phyloP scores from a whole-genome alignment of 1,140 invertebrate species.

The Muscidifurax raptorellus region DNA sequence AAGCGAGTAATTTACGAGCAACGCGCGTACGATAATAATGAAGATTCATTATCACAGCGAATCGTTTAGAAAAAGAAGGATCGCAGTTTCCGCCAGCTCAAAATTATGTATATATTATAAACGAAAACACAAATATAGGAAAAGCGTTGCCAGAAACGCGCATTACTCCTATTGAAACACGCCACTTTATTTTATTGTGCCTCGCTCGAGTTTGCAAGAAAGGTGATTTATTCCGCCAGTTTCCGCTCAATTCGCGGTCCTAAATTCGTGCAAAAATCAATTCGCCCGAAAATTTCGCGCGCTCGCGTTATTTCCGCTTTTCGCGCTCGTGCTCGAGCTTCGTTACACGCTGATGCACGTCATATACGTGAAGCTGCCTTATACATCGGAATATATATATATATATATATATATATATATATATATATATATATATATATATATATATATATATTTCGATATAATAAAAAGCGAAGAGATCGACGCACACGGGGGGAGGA shows the following conservation, averaged over 20 bases:
- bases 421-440: no score
- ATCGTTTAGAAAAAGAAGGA: not conserved
- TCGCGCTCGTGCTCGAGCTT: not conserved
- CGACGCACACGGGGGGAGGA: not conserved
- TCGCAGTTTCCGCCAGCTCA: no score
- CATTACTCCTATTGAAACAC: no score
- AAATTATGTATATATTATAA: no score
- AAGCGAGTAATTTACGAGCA: not conserved
- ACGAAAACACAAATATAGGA: no score
- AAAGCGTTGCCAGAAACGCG: not conserved
- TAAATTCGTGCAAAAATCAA: conserved; percentile 21
- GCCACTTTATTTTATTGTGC: not conserved
- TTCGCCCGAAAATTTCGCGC: not conserved
- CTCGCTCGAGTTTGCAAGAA: not conserved
- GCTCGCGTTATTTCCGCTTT: not conserved
- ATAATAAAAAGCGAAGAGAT: no score
- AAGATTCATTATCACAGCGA: no score
- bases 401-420: no score
- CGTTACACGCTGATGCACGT: not conserved
- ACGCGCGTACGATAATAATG: not conserved
- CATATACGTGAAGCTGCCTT: no score
- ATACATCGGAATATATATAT: no score
- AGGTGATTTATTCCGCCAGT: conserved; percentile 5
- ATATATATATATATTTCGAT: no score
- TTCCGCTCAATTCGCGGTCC: not conserved